phyloP scores from a whole-genome alignment of 2,888 invertebrate genomes.

The Matsumyia berberina region DNA sequence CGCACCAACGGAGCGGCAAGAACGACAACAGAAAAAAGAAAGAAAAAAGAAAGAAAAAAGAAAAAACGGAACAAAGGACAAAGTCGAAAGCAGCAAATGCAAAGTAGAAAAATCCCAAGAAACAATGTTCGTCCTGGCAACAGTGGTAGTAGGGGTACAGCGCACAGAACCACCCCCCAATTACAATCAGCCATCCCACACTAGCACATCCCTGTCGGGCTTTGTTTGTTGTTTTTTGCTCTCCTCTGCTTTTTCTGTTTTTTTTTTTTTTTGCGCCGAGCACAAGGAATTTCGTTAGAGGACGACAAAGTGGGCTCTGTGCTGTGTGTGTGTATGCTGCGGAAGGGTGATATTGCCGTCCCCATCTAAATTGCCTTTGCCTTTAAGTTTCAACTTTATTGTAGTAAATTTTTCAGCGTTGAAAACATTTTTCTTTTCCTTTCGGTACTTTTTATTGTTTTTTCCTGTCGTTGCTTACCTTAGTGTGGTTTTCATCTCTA shows the following conservation, averaged over 20 bases:
- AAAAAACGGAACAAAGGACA: constrained; percentile 13
- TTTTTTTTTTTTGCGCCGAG: constrained; percentile 20
- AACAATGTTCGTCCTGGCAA: neutral
- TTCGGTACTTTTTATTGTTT: constrained; percentile 21
- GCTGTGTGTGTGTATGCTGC: neutral
- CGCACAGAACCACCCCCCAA: constrained; percentile 51
- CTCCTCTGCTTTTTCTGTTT: constrained; percentile 7
- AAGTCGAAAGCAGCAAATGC: constrained; percentile 21
- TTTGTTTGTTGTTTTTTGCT: constrained; percentile 31
- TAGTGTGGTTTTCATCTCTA: constrained; percentile 42
- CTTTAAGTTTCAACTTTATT: constrained; percentile 73
- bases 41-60: constrained; percentile 8
- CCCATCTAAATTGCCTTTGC: constrained; percentile 63
- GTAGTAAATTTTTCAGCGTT: constrained; percentile 53
- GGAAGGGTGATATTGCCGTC: constrained; percentile 7
- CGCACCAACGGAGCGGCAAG: constrained; percentile 9
- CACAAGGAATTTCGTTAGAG: constrained; percentile 11
- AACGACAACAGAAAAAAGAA: neutral
- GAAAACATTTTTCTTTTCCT: constrained; percentile 55
- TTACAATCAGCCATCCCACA: constrained; percentile 39
- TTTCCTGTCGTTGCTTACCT: constrained; percentile 40
- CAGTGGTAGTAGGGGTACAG: neutral
- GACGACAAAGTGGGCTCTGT: neutral
- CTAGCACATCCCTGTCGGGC: constrained; percentile 23
- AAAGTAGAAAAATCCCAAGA: neutral